A percentile compares a stretch with the other conserved stretches of the same genome.
phyloP scores from a whole-genome alignment of 2,888 invertebrate genomes.

The Meganola albula region DNA sequence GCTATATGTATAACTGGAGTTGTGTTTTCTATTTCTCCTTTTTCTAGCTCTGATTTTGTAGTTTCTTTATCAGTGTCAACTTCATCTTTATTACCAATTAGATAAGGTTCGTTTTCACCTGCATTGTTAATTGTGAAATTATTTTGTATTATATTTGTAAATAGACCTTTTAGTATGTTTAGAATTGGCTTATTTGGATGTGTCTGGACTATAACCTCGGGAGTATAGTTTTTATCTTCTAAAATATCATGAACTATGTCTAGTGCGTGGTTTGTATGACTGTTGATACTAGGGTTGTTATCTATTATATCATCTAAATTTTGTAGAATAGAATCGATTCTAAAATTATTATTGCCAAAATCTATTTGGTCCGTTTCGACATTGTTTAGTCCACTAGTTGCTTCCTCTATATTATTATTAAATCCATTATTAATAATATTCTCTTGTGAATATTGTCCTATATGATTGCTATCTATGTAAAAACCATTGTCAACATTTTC shows the following conservation, averaged over 20 bases:
- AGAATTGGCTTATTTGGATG: constrained; percentile 9
- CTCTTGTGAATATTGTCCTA: too few species aligned
- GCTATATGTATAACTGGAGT: too few species aligned
- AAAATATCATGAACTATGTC: constrained; percentile 10
- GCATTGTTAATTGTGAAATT: constrained; percentile 16
- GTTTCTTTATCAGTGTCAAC: not conserved
- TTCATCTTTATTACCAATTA: not conserved
- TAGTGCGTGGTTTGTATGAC: constrained; percentile 1
- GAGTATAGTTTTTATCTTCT: constrained; percentile 4
- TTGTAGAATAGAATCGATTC: constrained; percentile 12
- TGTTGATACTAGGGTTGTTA: constrained; percentile 10
- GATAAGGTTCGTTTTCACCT: not conserved
- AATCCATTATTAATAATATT: not conserved
- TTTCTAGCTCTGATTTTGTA: not conserved
- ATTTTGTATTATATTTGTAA: constrained; percentile 14
- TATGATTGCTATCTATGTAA: too few species aligned
- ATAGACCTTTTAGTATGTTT: too few species aligned
- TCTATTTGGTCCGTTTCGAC: too few species aligned
- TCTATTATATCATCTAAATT: constrained; percentile 17
- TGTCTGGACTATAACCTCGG: constrained; percentile 1
- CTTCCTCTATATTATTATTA: not conserved
- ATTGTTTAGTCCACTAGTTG: too few species aligned
- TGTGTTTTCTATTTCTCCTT: constrained; percentile 4
- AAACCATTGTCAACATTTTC: too few species aligned
- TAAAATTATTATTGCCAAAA: too few species aligned